phyloP scores from a whole-genome alignment of 2,888 invertebrate genomes.

The Drosophila nigricruria region DNA sequence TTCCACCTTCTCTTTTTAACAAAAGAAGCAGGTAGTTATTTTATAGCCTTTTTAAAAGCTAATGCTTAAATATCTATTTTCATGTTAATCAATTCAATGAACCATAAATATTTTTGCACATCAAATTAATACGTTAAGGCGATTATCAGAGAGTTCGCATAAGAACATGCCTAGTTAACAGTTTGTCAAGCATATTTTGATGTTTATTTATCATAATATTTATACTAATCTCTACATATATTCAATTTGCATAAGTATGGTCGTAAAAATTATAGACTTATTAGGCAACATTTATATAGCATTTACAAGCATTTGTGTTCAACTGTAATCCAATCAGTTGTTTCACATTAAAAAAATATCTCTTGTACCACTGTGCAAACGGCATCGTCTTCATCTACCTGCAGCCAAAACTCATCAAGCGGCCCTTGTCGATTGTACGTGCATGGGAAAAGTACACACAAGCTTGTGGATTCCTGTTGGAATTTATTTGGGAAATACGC shows the following conservation, averaged over 20 bases:
- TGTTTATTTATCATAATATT: slow-evolving; percentile 3
- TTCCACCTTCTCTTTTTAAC: not conserved
- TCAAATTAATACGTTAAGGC: slow-evolving; percentile 20
- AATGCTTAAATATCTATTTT: slow-evolving; percentile 8
- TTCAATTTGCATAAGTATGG: not conserved
- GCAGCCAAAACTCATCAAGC: slow-evolving; percentile 79
- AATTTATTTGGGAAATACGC: slow-evolving; percentile 83
- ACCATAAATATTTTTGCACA: slow-evolving; percentile 1
- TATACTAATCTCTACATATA: not conserved
- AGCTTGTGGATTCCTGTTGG: slow-evolving; percentile 83
- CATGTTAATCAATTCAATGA: slow-evolving; percentile 14
- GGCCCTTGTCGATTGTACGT: slow-evolving; percentile 81
- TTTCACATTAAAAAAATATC: not conserved
- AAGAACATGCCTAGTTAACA: slow-evolving; percentile 1
- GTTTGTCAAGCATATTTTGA: not conserved
- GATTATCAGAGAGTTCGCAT: slow-evolving; percentile 13
- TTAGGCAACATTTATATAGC: not conserved
- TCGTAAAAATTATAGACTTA: not conserved
- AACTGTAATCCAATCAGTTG: slow-evolving; percentile 36
- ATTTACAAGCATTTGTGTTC: not conserved
- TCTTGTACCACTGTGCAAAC: slow-evolving; percentile 58
- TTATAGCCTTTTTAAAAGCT: not conserved
- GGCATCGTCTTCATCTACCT: slow-evolving; percentile 70
- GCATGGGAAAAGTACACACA: slow-evolving; percentile 84
- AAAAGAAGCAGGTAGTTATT: not conserved